Percentiles rank a stretch among this genome's conserved stretches.
These are phyloP conservation scores for Macrotis lagotis DNA, from an alignment of 2,113 vertebrate genomes.

Conservation along the genomic window DNA sequence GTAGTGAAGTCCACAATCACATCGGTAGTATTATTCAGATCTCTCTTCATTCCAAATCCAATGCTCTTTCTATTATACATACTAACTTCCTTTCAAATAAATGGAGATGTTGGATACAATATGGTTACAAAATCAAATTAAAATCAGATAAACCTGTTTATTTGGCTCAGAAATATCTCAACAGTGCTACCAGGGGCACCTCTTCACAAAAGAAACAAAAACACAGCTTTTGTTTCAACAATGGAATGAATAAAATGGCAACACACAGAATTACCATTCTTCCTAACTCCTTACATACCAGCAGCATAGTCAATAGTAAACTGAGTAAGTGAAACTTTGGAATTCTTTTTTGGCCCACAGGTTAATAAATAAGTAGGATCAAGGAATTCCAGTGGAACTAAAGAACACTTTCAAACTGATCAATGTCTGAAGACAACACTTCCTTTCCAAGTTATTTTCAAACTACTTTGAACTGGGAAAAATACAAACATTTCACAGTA, in stretches of 20 bases:
- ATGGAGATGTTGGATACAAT: neutral
- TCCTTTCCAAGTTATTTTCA: conserved; percentile 14
- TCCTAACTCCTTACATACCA: conserved; percentile 24
- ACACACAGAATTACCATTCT: neutral
- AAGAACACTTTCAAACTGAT: conserved; percentile 7
- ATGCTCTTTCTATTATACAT: neutral
- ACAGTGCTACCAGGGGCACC: conserved; percentile 5
- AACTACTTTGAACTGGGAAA: conserved; percentile 37
- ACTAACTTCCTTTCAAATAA: neutral
- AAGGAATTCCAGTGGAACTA: neutral
- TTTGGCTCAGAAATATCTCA: neutral
- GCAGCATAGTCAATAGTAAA: neutral
- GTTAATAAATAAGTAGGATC: neutral
- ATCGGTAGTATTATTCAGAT: neutral
- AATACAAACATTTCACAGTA: conserved; percentile 27
- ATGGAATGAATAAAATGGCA: conserved; percentile 49
- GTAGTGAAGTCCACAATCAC: neutral
- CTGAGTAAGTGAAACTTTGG: neutral
- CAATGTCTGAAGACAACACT: conserved; percentile 6
- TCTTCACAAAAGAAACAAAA: conserved; percentile 38
- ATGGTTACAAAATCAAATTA: conserved; percentile 19
- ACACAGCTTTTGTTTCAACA: neutral
- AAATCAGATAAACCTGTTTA: neutral
- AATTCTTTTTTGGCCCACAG: neutral
- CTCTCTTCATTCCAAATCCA: neutral